Conservation (phyloP, 2,888 invertebrate species). For the Adelognathus sp. region DNA sequence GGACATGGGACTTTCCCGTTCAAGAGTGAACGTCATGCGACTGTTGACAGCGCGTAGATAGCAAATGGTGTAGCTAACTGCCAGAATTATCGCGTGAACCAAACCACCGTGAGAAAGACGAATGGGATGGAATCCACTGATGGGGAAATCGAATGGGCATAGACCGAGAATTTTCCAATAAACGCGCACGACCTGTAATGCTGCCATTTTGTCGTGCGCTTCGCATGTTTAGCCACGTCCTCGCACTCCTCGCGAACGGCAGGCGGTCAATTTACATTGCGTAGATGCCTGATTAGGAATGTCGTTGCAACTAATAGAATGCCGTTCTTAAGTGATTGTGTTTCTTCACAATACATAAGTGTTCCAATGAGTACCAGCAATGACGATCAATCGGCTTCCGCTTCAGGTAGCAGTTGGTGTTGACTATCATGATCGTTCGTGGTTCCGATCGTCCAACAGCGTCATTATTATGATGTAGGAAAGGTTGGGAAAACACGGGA, state of each 20-base stretch:
- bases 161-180: constrained; percentile 44
- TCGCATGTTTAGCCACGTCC: not conserved
- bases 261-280: not conserved
- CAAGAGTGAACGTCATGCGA: not conserved
- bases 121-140: not conserved
- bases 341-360: not conserved
- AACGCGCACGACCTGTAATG: not conserved
- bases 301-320: not conserved
- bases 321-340: not conserved
- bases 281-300: not conserved
- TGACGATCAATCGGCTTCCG: not conserved
- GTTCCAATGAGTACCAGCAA: not conserved
- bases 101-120: constrained; percentile 5
- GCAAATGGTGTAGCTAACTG: not conserved
- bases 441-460: constrained; percentile 37
- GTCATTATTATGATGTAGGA: constrained; percentile 36
- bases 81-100: constrained; percentile 6
- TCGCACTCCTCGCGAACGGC: not conserved
- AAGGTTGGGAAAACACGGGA: too few species aligned
- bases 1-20: constrained; percentile 22
- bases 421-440: not conserved
- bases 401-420: not conserved
- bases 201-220: constrained; percentile 8
- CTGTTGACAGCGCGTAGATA: not conserved
- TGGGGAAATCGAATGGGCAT: constrained; percentile 14